phyloP scores from a whole-genome alignment of 2,888 invertebrate genomes.

The Drepana falcataria region DNA sequence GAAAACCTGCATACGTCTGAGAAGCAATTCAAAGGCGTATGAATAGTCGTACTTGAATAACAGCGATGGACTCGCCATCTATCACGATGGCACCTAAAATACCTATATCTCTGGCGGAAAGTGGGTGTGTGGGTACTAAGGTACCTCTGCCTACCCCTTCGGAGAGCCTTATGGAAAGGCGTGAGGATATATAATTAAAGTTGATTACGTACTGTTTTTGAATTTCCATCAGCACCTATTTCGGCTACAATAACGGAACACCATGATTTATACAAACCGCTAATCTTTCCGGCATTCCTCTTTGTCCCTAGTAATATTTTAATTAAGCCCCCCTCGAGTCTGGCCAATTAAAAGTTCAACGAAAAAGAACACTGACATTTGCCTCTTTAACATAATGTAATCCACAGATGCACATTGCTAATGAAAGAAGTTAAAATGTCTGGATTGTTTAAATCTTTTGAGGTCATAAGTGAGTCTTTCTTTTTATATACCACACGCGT shows the following conservation, averaged over 20 bases:
- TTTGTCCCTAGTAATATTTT: constrained; percentile 65
- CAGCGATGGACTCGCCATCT: too few species aligned
- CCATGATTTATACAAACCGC: constrained; percentile 26
- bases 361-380: constrained; percentile 39
- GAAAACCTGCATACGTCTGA: too few species aligned
- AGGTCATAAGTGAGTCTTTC: too few species aligned
- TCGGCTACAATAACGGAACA: constrained; percentile 8
- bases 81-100: too few species aligned
- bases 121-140: too few species aligned
- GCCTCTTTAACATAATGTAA: constrained; percentile 58
- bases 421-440: constrained; percentile 27
- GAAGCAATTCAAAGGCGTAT: too few species aligned
- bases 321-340: constrained; percentile 46
- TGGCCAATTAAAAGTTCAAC: constrained; percentile 64
- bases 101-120: too few species aligned
- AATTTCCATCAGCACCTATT: constrained; percentile 5
- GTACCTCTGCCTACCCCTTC: too few species aligned
- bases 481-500: constrained; percentile 1
- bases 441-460: constrained; percentile 1
- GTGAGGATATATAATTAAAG: too few species aligned
- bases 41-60: too few species aligned
- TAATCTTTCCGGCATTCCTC: constrained; percentile 55
- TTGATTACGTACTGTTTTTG: too few species aligned
- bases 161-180: too few species aligned
- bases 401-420: constrained; percentile 45